A percentile compares a stretch with the other conserved stretches of the same genome.
These are phyloP conservation scores for Pelvicachromis taeniatus DNA, from an alignment of 2,113 vertebrate species.

Conservation along the genomic window DNA sequence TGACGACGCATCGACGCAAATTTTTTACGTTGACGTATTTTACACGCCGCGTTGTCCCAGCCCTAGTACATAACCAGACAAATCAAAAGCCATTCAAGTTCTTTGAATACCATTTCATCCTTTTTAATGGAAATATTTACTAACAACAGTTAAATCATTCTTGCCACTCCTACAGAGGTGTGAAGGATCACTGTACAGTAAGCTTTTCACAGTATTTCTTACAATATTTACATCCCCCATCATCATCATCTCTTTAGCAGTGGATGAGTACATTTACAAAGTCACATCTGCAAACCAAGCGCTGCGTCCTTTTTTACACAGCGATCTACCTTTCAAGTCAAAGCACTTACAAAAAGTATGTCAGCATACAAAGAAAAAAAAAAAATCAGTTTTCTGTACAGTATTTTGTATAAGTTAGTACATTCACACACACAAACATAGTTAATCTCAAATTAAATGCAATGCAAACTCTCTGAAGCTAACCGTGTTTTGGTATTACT, in stretches of 20 bases:
- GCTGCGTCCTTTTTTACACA: background rate
- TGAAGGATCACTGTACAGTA: constrained; percentile 67
- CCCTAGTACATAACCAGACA: background rate
- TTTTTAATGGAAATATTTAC: constrained; percentile 70
- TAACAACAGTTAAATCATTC: constrained; percentile 61
- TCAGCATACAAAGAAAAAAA: constrained; percentile 28
- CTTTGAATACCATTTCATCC: constrained; percentile 6
- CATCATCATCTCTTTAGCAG: constrained; percentile 16
- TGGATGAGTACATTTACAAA: constrained; percentile 2
- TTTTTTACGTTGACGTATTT: too few relatives aligned
- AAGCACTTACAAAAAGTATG: constrained; percentile 52
- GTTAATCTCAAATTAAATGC: constrained; percentile 50
- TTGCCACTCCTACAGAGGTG: constrained; percentile 43
- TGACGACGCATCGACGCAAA: too few relatives aligned
- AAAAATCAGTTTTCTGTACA: constrained; percentile 54
- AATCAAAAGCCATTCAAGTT: background rate
- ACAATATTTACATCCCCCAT: constrained; percentile 69
- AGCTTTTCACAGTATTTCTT: constrained; percentile 68
- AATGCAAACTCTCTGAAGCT: constrained; percentile 36
- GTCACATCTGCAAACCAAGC: background rate
- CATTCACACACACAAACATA: constrained; percentile 61
- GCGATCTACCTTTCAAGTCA: constrained; percentile 19
- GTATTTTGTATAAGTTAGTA: constrained; percentile 49
- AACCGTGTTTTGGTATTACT: constrained; percentile 47
- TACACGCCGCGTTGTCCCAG: too few relatives aligned